Evolutionary conservation across 2,113 vertebrate genomes (phyloP).

Genomic region (human): GRCh38 chr9:28717001-28717500

Average conservation of each 20-base stretch:
- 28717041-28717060: background rate
- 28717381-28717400: background rate
- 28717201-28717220: conserved; percentile 44
- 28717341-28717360: background rate
- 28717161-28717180: background rate
- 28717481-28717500: background rate
- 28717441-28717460: background rate
- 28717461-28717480: conserved; percentile 1
- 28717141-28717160: background rate
- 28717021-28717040: background rate
- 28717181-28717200: conserved; percentile 11
- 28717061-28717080: background rate
- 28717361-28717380: background rate
- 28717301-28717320: conserved; percentile 56
- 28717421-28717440: background rate
- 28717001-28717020: background rate
- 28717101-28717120: conserved; percentile 9
- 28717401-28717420: background rate
- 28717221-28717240: background rate
- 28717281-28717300: conserved; percentile 3
- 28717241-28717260: background rate
- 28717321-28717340: conserved; percentile 45
- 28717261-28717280: background rate
- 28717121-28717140: conserved; percentile 35
- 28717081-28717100: background rate